Evolutionary conservation across 2,888 invertebrate species (phyloP), one percentile per base, ranked within the genome.

Genomic region (Crepidodera aurea): DNA sequence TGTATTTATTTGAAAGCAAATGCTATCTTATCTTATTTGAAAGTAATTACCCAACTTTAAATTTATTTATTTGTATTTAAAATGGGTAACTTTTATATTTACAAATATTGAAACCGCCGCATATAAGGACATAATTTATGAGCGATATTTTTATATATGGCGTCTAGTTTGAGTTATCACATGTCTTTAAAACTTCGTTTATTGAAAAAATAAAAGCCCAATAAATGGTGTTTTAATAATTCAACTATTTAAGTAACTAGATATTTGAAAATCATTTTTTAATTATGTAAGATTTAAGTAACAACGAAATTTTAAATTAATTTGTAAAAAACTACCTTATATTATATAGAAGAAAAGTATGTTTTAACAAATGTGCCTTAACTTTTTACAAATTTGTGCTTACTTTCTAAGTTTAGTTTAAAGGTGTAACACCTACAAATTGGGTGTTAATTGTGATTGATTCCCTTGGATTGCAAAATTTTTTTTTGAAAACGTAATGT

Each of bases 1-100:
- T 48, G 15, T 48, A 48, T 48, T 48, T 48, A 48, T 48, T 48
- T 48, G 13, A 48, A 48, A 48, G 48, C 48, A 48, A 48, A 48
- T 48, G 48, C 48, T 48, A 27, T 27, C 22, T 48, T 40, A 40
- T 18, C 5, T 15, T 29, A 29, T 48, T 48, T 29, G 39, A 48
- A 27, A 16, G 10, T 29, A 5, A 13, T 48, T 48, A 48, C 27
- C 25, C 7, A 18, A 10, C 16, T 40, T 12, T 40, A 40, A 13
- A 13, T 16, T 40, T 18, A 37, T 5, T 8, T 13, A 37, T 8
- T 8, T 13, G 2, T 32, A 32, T 32, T 32, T n/a, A 32, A 42
- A 46, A 6, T 18, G 25, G n/a, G 42, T 44, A 12, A 25, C n/a
- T 42, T 3, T 13, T 25, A 25, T 46, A 48, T 48, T n/a, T 48